A percentile compares a stretch with the other conserved stretches of the same genome.
These are phyloP conservation scores for Psococerastis gibbosa DNA, from an alignment of 2,888 invertebrate species.

Conservation along the genomic window DNA sequence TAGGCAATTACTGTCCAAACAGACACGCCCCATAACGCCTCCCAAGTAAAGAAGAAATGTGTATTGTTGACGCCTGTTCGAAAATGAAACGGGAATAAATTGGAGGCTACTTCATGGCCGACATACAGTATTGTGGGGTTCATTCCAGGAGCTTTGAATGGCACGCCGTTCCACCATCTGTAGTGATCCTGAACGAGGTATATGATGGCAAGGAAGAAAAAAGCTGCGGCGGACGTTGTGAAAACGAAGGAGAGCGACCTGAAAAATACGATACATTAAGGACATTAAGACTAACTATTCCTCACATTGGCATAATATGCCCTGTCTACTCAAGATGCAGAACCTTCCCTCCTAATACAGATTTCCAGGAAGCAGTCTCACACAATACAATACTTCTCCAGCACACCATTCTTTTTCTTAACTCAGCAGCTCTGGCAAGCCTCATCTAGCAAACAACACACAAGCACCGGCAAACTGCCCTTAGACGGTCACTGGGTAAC, in stretches of 20 bases:
- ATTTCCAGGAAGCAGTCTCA: no score
- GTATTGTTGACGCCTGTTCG: slow-evolving; percentile 45
- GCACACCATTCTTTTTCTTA: no score
- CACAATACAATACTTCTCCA: no score
- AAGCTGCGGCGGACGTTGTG: slow-evolving; percentile 58
- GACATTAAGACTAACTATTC: no score
- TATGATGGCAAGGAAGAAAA: slow-evolving; percentile 48
- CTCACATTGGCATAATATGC: no score
- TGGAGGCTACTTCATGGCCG: slow-evolving; percentile 58
- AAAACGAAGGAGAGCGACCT: slow-evolving; percentile 84
- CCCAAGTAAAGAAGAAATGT: slow-evolving; percentile 47
- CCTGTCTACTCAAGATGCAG: no score
- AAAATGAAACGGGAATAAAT: slow-evolving; percentile 73
- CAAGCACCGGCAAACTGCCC: no score
- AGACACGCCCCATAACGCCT: slow-evolving; percentile 64
- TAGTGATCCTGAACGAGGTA: slow-evolving; percentile 62
- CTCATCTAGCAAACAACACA: no score
- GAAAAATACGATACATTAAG: slow-evolving; percentile 22
- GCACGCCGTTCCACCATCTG: slow-evolving; percentile 65
- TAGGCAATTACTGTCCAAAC: slow-evolving; percentile 68
- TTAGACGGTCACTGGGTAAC: no score
- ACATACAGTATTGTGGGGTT: slow-evolving; percentile 80
- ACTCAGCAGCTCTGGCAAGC: no score
- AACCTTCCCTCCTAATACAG: no score
- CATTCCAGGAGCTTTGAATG: slow-evolving; percentile 79